Evolutionary conservation across 23 tunicate species (phyloP).

Genomic region (Oikopleura albicans): DNA sequence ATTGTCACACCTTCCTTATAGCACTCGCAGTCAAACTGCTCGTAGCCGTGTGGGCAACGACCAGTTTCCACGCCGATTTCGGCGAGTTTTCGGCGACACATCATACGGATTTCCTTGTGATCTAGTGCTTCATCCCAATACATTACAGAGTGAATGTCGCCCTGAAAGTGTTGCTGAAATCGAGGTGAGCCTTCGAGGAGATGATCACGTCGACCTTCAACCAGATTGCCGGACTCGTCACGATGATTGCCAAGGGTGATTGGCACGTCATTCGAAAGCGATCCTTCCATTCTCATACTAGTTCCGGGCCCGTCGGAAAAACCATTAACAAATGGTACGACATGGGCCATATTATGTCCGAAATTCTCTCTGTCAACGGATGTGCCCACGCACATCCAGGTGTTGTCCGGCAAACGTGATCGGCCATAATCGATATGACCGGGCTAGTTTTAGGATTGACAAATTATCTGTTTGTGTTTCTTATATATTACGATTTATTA

Average conservation of each 20-base stretch:
- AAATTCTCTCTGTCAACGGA: slow-evolving; percentile 38
- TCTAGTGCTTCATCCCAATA: slow-evolving; percentile 35
- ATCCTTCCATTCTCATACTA: not conserved
- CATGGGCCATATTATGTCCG: slow-evolving; percentile 31
- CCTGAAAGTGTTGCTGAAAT: slow-evolving; percentile 36
- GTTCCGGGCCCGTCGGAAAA: slow-evolving; percentile 31
- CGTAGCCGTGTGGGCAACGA: slow-evolving; percentile 36
- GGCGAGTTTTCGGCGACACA: slow-evolving; percentile 5
- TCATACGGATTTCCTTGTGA: slow-evolving; percentile 33
- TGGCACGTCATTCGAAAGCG: not conserved
- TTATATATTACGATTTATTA: too few relatives aligned
- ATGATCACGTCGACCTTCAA: slow-evolving; percentile 28
- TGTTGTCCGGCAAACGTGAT: slow-evolving; percentile 33
- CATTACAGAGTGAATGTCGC: slow-evolving; percentile 34
- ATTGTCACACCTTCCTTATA: too few relatives aligned
- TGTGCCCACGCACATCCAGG: slow-evolving; percentile 45
- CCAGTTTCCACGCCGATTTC: not conserved
- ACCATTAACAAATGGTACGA: slow-evolving; percentile 44
- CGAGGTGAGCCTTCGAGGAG: slow-evolving; percentile 26
- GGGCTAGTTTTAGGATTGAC: too few relatives aligned
- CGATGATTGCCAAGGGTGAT: not conserved
- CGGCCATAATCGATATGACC: slow-evolving; percentile 63
- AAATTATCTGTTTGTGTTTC: too few relatives aligned
- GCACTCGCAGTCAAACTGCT: slow-evolving; percentile 37
- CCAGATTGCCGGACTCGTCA: slow-evolving; percentile 32